Conservation (phyloP, 2,888 invertebrate species). For the Athetis lepigone region DNA sequence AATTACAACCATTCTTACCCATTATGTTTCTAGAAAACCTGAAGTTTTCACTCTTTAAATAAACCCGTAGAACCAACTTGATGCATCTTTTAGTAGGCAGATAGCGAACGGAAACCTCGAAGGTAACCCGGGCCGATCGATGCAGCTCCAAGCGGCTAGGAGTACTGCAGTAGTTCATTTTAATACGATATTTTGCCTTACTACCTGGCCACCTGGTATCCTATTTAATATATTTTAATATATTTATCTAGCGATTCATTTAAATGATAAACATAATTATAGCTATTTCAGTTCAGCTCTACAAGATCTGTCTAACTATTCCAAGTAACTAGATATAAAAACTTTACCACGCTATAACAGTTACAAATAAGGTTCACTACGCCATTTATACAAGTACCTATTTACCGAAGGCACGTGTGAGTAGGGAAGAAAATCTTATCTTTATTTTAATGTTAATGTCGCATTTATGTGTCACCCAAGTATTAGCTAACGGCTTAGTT, state of each 20-base stretch:
- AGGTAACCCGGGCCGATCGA: slow-evolving; percentile 81
- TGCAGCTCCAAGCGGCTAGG: slow-evolving; percentile 67
- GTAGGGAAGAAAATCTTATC: slow-evolving; percentile 62
- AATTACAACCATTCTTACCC: no score
- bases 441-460: slow-evolving; percentile 66
- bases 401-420: slow-evolving; percentile 47
- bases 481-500: slow-evolving; percentile 64
- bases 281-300: not conserved
- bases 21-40: not conserved
- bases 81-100: slow-evolving; percentile 18
- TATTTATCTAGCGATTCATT: not conserved
- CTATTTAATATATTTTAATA: no score
- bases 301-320: not conserved
- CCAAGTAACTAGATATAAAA: not conserved
- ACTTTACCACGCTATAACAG: slow-evolving; percentile 7
- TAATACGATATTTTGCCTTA: not conserved
- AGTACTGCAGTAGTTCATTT: slow-evolving; percentile 25
- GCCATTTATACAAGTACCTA: slow-evolving; percentile 53
- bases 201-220: not conserved
- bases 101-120: slow-evolving; percentile 24
- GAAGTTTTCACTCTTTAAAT: not conserved
- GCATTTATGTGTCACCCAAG: slow-evolving; percentile 63
- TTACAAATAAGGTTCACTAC: slow-evolving; percentile 35
- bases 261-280: not conserved
- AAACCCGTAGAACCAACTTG: slow-evolving; percentile 5